Conservation (phyloP, 1,140 invertebrate species). For the Helicoverpa zea region DNA sequence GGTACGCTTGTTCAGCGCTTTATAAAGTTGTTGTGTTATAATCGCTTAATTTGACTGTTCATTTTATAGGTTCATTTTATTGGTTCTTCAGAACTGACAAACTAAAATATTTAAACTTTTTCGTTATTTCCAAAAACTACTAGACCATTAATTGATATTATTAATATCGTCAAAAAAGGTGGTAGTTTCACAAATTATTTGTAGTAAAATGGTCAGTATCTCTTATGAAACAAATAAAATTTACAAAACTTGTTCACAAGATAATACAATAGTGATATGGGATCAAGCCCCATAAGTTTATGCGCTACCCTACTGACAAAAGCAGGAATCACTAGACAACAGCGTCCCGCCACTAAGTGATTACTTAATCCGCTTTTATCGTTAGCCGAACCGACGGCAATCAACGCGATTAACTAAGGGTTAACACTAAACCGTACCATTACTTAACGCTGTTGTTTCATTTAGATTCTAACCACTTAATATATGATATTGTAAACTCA, state of each 20-base stretch:
- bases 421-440: slow-evolving; percentile 62
- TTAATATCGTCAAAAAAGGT: no score
- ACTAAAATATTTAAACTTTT: no score
- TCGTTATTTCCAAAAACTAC: no score
- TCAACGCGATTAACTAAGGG: slow-evolving; percentile 76
- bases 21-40: neutral
- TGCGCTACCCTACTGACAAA: slow-evolving; percentile 11
- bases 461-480: slow-evolving; percentile 52
- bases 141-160: no score
- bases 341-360: slow-evolving; percentile 72
- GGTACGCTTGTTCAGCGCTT: slow-evolving; percentile 18
- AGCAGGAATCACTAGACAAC: slow-evolving; percentile 50
- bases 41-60: neutral
- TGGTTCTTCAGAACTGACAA: neutral
- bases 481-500: slow-evolving; percentile 32
- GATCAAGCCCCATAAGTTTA: slow-evolving; percentile 35
- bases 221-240: no score
- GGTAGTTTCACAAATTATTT: no score
- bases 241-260: no score
- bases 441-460: slow-evolving; percentile 58
- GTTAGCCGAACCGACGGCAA: slow-evolving; percentile 67
- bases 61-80: neutral
- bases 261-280: neutral
- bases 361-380: slow-evolving; percentile 69
- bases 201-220: no score